A percentile compares a stretch with the other conserved stretches of the same genome.
Conservation (phyloP, 2,888 invertebrate species). For the Furcula furcula region DNA sequence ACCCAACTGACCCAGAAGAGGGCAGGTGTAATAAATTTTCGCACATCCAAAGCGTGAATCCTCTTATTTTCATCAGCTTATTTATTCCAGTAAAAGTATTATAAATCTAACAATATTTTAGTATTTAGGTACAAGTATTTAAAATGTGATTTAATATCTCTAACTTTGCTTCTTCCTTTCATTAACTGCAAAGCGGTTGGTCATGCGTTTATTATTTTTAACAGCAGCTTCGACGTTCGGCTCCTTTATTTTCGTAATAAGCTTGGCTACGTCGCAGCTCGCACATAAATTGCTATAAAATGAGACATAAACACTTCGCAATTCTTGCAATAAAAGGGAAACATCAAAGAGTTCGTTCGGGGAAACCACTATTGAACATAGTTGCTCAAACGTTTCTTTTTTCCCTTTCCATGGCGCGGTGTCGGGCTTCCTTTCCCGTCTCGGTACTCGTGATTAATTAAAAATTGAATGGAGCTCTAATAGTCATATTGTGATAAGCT, state of each 20-base stretch:
- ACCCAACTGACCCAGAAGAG: no score
- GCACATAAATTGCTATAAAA: slow-evolving; percentile 62
- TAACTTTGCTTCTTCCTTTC: slow-evolving; percentile 46
- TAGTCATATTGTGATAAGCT: slow-evolving; percentile 73
- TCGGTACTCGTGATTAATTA: slow-evolving; percentile 52
- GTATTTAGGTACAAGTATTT: slow-evolving; percentile 15
- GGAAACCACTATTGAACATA: slow-evolving; percentile 51
- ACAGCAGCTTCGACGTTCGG: slow-evolving; percentile 48
- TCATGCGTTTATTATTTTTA: slow-evolving; percentile 53
- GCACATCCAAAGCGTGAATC: no score
- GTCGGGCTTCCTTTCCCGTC: slow-evolving; percentile 28
- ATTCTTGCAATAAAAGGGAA: slow-evolving; percentile 56
- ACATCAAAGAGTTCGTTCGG: slow-evolving; percentile 63
- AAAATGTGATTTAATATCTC: slow-evolving; percentile 34
- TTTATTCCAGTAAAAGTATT: no score
- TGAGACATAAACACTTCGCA: slow-evolving; percentile 57
- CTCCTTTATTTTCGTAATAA: slow-evolving; percentile 48
- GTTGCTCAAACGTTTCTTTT: slow-evolving; percentile 29
- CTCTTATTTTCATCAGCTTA: no score
- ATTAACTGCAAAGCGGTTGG: slow-evolving; percentile 39
- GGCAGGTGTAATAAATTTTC: no score
- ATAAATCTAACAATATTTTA: slow-evolving; percentile 4
- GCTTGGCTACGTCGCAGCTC: slow-evolving; percentile 36
- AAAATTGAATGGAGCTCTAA: slow-evolving; percentile 66
- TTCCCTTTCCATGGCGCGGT: slow-evolving; percentile 22